Evolutionary conservation across 2,797 vertebrate genomes (phyloP).

Genomic region (Ataeniobius toweri): DNA sequence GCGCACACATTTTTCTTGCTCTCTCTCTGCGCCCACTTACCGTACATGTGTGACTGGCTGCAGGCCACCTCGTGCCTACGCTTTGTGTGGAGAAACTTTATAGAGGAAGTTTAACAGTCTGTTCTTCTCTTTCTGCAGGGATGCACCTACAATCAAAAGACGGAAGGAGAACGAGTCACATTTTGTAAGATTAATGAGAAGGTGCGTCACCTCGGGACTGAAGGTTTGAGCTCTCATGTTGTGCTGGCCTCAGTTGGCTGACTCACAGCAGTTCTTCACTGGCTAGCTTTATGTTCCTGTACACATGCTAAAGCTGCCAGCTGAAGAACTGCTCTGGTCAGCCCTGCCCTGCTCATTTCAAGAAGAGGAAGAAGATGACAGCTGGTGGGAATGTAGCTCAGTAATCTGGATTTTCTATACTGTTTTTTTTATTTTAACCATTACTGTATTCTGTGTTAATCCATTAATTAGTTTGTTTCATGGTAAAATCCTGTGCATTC

Average conservation of each 20-base stretch:
- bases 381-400: conserved; percentile 19
- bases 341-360: conserved; percentile 74
- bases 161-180: conserved; percentile 18
- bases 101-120: conserved; percentile 56
- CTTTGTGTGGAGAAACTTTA: conserved; percentile 37
- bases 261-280: conserved; percentile 99
- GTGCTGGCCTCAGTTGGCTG: conserved; percentile 77
- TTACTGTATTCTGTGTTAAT: conserved; percentile 14
- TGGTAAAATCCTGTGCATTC: background rate
- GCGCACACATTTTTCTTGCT: background rate
- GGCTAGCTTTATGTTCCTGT: conserved; percentile 99
- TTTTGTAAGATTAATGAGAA: conserved; percentile 5
- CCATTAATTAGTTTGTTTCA: background rate
- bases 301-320: conserved; percentile 99
- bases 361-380: conserved; percentile 44
- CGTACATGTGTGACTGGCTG: conserved; percentile 55
- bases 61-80: conserved; percentile 52
- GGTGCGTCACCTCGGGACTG: conserved; percentile 14
- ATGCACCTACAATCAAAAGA: conserved; percentile 26
- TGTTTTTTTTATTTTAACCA: conserved; percentile 3
- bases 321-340: conserved; percentile 99
- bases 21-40: conserved; percentile 55
- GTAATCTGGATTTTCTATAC: background rate
- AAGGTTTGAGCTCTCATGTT: conserved; percentile 12
- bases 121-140: conserved; percentile 60